Evolutionary conservation across 2,113 vertebrate genomes (phyloP).

Genomic region (Corapipo altera): DNA sequence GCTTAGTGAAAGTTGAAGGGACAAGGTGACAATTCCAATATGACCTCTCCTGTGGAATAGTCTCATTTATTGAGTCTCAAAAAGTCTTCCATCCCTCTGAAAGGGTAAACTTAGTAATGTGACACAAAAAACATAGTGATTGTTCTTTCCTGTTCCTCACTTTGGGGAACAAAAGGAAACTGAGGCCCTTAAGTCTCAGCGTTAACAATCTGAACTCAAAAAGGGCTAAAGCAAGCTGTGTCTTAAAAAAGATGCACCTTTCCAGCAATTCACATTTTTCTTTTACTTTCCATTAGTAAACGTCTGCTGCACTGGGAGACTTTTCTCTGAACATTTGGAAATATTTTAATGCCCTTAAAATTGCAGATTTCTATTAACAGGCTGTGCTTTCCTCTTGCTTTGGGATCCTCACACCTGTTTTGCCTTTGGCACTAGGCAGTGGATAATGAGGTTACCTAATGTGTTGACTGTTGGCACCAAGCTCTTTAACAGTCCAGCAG

Average conservation of each 20-base stretch:
- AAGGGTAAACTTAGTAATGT: neutral
- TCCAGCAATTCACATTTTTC: neutral
- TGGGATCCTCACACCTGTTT: slow-evolving; percentile 64
- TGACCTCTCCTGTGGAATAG: neutral
- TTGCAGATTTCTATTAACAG: slow-evolving; percentile 42
- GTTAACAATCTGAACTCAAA: neutral
- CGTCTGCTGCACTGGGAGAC: neutral
- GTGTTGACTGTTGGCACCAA: slow-evolving; percentile 32
- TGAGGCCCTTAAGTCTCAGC: neutral
- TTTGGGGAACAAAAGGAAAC: neutral
- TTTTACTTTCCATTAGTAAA: slow-evolving; percentile 32
- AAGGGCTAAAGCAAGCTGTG: neutral
- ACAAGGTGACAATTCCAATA: neutral
- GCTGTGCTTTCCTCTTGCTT: slow-evolving; percentile 21
- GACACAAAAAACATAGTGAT: neutral
- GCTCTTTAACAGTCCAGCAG: slow-evolving; percentile 18
- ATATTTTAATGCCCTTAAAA: slow-evolving; percentile 53
- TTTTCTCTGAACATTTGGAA: slow-evolving; percentile 37
- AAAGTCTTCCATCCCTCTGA: neutral
- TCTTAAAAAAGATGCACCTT: neutral
- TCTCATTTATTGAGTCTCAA: neutral
- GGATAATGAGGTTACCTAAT: slow-evolving; percentile 60
- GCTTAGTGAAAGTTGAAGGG: neutral
- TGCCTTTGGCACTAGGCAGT: slow-evolving; percentile 55
- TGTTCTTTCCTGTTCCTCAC: neutral